Evolutionary conservation across 1,140 invertebrate species (phyloP).

Genomic region (Heliconius eleuchia): DNA sequence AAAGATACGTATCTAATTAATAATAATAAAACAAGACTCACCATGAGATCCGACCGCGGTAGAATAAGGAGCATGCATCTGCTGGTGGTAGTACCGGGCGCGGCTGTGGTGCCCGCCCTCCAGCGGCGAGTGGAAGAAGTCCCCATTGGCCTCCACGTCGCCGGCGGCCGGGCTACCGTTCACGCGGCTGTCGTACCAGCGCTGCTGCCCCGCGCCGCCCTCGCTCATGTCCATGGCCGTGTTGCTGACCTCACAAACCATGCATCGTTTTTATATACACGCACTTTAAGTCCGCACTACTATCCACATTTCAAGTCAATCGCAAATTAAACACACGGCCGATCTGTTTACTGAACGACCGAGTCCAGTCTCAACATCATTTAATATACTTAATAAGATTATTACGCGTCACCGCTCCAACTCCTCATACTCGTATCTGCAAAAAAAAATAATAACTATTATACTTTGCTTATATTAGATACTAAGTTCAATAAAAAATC

Average conservation of each 20-base stretch:
- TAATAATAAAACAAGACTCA: constrained; percentile 48
- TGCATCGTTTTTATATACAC: constrained; percentile 76
- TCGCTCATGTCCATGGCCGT: constrained; percentile 79
- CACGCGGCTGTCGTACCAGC: constrained; percentile 79
- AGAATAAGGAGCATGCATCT: constrained; percentile 80
- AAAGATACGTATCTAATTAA: background rate
- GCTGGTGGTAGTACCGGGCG: constrained; percentile 80
- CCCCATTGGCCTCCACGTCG: constrained; percentile 71
- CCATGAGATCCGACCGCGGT: constrained; percentile 77
- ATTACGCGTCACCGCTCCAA: constrained; percentile 34
- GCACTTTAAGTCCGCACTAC: constrained; percentile 69
- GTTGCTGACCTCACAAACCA: constrained; percentile 74
- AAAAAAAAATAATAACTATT: constrained; percentile 38
- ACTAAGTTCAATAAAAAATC: constrained; percentile 58
- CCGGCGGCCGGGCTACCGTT: constrained; percentile 77
- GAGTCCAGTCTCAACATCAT: constrained; percentile 54
- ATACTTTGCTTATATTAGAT: constrained; percentile 28
- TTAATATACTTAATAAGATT: constrained; percentile 25
- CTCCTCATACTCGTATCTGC: constrained; percentile 62
- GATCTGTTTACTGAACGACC: constrained; percentile 26
- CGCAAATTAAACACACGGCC: constrained; percentile 12
- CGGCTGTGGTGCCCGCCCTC: constrained; percentile 79
- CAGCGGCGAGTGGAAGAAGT: constrained; percentile 80
- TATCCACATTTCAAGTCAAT: constrained; percentile 67
- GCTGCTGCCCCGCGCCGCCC: constrained; percentile 74